A percentile compares a stretch with the other conserved stretches of the same genome.
Evolutionary conservation across 1,140 invertebrate genomes (phyloP).

Genomic region (Maconellicoccus hirsutus): DNA sequence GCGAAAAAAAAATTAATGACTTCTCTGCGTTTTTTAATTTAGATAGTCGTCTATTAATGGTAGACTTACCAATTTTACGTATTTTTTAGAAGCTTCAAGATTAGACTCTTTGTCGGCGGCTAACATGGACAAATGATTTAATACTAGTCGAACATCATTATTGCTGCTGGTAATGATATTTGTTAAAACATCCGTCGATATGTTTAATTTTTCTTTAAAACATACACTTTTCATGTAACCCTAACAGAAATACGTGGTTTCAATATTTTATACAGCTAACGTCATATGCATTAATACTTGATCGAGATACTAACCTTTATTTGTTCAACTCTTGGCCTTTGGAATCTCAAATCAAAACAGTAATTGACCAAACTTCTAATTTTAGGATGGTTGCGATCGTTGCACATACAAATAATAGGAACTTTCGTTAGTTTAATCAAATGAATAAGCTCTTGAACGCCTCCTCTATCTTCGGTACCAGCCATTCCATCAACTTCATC

Average conservation of each 20-base stretch:
- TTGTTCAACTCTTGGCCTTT: conserved; percentile 72
- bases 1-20: conserved; percentile 22
- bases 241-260: conserved; percentile 38
- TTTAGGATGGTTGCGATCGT: conserved; percentile 88
- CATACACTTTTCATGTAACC: conserved; percentile 80
- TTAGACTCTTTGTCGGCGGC: conserved; percentile 41
- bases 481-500: conserved; percentile 99
- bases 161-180: conserved; percentile 80
- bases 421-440: conserved; percentile 84
- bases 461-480: conserved; percentile 96
- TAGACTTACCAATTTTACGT: conserved; percentile 69
- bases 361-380: conserved; percentile 88
- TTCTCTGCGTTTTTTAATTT: no score
- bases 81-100: conserved; percentile 50
- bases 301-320: conserved; percentile 55
- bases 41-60: no score
- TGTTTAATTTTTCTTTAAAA: conserved; percentile 81
- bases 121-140: conserved; percentile 73
- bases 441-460: conserved; percentile 83
- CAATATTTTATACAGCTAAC: no score
- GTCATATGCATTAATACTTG: neutral
- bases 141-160: conserved; percentile 85
- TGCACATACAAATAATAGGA: conserved; percentile 98
- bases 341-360: conserved; percentile 84
- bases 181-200: conserved; percentile 59